A percentile compares a stretch with the other conserved stretches of the same genome.
Evolutionary conservation across 2,797 vertebrate genomes (phyloP).

Genomic region (Channallabes apus): DNA sequence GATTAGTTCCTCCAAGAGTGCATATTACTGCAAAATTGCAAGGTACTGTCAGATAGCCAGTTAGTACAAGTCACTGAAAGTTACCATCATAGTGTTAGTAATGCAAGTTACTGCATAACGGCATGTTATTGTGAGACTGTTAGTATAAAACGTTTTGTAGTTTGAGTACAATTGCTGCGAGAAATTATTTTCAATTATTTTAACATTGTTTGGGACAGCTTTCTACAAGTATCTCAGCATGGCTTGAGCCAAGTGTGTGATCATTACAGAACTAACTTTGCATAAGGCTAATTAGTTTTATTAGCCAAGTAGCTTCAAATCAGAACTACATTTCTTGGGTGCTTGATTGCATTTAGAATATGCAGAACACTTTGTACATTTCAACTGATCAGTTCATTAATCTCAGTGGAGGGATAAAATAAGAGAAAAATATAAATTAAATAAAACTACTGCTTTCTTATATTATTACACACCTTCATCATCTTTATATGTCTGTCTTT

Average conservation of each 20-base stretch:
- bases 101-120: not conserved
- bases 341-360: not conserved
- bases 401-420: not conserved
- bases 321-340: not conserved
- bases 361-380: not conserved
- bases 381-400: not conserved
- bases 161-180: not conserved
- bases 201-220: not conserved
- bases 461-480: not conserved
- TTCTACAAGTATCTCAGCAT: not conserved
- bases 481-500: constrained; percentile 5
- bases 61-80: not conserved
- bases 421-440: too few species aligned
- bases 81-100: too few species aligned
- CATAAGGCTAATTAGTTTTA: not conserved
- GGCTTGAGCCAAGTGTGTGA: not conserved
- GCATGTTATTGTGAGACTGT: not conserved
- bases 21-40: not conserved
- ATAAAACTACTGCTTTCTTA: not conserved
- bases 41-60: not conserved
- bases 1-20: not conserved
- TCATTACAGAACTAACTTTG: not conserved
- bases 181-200: not conserved
- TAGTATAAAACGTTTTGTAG: not conserved
- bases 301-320: not conserved